phyloP scores from a whole-genome alignment of 2,797 vertebrate genomes.

The Spinibarbus caldwelli region DNA sequence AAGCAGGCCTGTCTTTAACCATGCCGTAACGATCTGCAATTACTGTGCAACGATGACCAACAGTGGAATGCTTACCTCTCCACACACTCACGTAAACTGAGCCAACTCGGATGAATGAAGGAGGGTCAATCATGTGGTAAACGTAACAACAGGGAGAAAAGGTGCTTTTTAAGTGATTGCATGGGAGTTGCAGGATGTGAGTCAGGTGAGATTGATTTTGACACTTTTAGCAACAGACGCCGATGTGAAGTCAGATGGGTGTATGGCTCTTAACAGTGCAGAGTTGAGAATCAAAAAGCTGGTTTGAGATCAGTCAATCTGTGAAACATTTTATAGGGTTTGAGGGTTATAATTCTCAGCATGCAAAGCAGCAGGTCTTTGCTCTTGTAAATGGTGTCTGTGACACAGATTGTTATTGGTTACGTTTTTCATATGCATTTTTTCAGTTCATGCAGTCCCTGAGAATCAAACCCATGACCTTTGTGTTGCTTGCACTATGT shows the following conservation, averaged over 20 bases:
- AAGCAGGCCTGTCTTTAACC: slow-evolving; percentile 49
- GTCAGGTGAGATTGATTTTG: slow-evolving; percentile 49
- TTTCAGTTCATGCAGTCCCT: background rate
- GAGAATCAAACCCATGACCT: background rate
- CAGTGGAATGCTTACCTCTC: slow-evolving; percentile 64
- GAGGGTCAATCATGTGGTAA: slow-evolving; percentile 54
- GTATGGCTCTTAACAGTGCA: background rate
- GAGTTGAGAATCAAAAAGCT: background rate
- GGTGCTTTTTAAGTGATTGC: slow-evolving; percentile 55
- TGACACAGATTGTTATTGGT: background rate
- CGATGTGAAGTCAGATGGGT: slow-evolving; percentile 41
- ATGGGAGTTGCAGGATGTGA: slow-evolving; percentile 62
- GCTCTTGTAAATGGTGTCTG: slow-evolving; percentile 26
- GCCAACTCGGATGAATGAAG: slow-evolving; percentile 38
- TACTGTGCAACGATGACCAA: slow-evolving; percentile 80
- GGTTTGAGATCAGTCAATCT: slow-evolving; percentile 24
- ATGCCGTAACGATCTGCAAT: slow-evolving; percentile 82
- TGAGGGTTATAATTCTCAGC: background rate
- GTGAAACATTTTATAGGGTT: background rate
- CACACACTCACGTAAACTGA: slow-evolving; percentile 26
- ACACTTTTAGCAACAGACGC: slow-evolving; percentile 30
- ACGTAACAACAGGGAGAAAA: slow-evolving; percentile 38
- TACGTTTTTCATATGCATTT: background rate
- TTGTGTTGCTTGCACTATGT: background rate
- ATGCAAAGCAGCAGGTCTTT: background rate